Conservation (phyloP, 1,140 invertebrate genomes). For the Bombus pyrosoma region DNA sequence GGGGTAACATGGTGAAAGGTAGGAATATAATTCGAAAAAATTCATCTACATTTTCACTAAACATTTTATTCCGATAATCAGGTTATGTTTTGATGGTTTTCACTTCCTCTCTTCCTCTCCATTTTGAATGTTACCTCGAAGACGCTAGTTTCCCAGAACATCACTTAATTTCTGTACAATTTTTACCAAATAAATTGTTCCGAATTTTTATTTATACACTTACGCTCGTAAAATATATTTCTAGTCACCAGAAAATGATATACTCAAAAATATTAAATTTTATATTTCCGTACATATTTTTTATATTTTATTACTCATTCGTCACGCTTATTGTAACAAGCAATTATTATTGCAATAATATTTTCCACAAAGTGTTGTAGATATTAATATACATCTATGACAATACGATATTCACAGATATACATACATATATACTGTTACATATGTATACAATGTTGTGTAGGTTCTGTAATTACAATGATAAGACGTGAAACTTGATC, state of each 20-base stretch:
- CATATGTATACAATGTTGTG: not conserved
- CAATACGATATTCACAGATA: not conserved
- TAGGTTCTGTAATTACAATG: not conserved
- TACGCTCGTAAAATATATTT: not conserved
- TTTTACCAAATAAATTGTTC: not conserved
- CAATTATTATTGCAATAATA: not conserved
- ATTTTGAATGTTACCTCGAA: constrained; percentile 57
- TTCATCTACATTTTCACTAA: constrained; percentile 48
- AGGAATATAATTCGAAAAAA: constrained; percentile 13
- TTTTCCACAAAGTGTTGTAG: not conserved
- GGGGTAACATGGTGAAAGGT: constrained; percentile 57
- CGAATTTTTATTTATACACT: not conserved
- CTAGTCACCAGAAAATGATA: not conserved
- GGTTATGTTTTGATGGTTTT: constrained; percentile 67
- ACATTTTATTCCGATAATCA: constrained; percentile 17
- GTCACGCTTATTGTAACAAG: not conserved
- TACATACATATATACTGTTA: not conserved
- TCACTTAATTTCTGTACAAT: not conserved
- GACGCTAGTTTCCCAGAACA: not conserved
- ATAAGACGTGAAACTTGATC: not conserved
- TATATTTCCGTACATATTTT: not conserved
- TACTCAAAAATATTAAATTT: not conserved
- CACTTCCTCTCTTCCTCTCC: constrained; percentile 43
- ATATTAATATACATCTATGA: not conserved
- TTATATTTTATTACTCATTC: not conserved